phyloP scores from a whole-genome alignment of 2,888 invertebrate genomes.

The Rhingia rostrata region DNA sequence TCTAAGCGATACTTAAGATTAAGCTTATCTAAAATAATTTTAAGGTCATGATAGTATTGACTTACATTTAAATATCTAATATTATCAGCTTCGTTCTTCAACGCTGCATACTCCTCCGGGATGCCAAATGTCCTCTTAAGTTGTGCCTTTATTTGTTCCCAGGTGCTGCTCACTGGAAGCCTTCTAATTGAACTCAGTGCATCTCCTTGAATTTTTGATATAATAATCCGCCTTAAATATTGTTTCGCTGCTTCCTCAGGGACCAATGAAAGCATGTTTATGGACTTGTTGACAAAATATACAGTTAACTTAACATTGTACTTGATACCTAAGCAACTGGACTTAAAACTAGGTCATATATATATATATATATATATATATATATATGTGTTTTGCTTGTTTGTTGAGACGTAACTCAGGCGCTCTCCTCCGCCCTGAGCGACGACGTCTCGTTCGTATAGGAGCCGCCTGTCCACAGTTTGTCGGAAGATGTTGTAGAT shows the following conservation, averaged over 20 bases:
- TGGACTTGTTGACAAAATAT: no score
- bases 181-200: constrained; percentile 11
- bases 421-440: no score
- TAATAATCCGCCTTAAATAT: not conserved
- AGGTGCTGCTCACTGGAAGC: constrained; percentile 6
- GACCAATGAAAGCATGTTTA: constrained; percentile 5
- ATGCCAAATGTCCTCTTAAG: constrained; percentile 20
- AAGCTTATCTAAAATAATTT: constrained; percentile 23
- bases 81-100: constrained; percentile 22
- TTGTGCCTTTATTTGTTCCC: not conserved
- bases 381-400: no score
- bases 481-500: no score
- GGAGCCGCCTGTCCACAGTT: no score
- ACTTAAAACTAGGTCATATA: no score
- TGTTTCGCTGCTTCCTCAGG: constrained; percentile 14
- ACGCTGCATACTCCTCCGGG: constrained; percentile 10
- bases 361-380: no score
- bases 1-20: constrained; percentile 29
- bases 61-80: constrained; percentile 37
- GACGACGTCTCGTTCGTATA: no score
- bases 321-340: no score
- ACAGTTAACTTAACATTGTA: no score
- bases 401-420: no score
- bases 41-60: constrained; percentile 35
- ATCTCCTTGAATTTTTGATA: constrained; percentile 29